Percentiles rank a stretch among this genome's conserved stretches.
Evolutionary conservation across 2,113 vertebrate genomes (phyloP).

Genomic region (Oryzias woworae): DNA sequence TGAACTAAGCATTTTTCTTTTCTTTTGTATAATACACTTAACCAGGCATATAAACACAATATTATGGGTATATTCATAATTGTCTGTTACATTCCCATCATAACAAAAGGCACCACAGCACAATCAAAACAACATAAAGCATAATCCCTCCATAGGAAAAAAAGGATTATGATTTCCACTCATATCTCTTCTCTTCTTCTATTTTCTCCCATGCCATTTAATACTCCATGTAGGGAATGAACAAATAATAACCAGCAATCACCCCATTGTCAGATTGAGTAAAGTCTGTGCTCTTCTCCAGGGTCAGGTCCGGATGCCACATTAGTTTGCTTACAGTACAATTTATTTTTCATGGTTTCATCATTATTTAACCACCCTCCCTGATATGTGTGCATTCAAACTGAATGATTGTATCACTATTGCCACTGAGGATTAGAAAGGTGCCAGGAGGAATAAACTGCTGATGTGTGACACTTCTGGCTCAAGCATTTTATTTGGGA

Average conservation of each 20-base stretch:
- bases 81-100: slow-evolving; percentile 17
- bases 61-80: slow-evolving; percentile 11
- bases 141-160: slow-evolving; percentile 51
- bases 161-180: slow-evolving; percentile 42
- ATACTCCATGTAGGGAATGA: slow-evolving; percentile 47
- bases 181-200: slow-evolving; percentile 25
- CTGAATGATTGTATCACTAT: slow-evolving; percentile 37
- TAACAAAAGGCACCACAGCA: slow-evolving; percentile 18
- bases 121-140: slow-evolving; percentile 19
- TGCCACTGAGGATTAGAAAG: slow-evolving; percentile 31
- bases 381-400: slow-evolving; percentile 33
- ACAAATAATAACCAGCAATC: slow-evolving; percentile 53
- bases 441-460: slow-evolving; percentile 21
- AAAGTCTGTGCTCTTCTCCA: slow-evolving; percentile 39
- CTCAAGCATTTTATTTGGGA: slow-evolving; percentile 9
- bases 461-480: slow-evolving; percentile 4
- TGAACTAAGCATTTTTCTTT: not conserved
- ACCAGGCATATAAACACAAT: slow-evolving; percentile 5
- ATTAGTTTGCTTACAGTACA: slow-evolving; percentile 5
- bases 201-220: slow-evolving; percentile 48
- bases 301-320: slow-evolving; percentile 38
- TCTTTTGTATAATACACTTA: slow-evolving; percentile 5
- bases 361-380: slow-evolving; percentile 35
- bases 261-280: slow-evolving; percentile 38
- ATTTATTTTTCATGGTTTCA: slow-evolving; percentile 56